A percentile compares a stretch with the other conserved stretches of the same genome.
phyloP scores from a whole-genome alignment of 2,888 invertebrate genomes.

The Philhelius pedissequus region DNA sequence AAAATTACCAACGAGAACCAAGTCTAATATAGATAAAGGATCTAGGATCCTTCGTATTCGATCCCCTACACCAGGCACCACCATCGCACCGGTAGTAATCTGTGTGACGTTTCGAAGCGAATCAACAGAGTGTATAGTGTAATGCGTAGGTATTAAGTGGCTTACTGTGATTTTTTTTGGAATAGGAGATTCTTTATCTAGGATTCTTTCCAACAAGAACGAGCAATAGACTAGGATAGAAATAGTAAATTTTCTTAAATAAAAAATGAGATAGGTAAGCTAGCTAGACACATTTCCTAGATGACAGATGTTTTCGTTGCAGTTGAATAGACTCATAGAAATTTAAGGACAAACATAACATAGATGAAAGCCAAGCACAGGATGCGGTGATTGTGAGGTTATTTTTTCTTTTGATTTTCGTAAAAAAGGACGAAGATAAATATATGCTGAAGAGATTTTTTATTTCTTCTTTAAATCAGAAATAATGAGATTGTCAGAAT shows the following conservation, averaged over 20 bases:
- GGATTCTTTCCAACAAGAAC: constrained; percentile 21
- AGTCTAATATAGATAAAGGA: constrained; percentile 41
- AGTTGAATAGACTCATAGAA: constrained; percentile 20
- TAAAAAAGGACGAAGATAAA: constrained; percentile 1
- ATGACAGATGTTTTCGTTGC: constrained; percentile 57
- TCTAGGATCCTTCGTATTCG: constrained; percentile 36
- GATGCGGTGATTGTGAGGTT: constrained; percentile 31
- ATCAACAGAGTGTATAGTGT: constrained; percentile 19
- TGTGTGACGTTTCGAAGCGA: constrained; percentile 33
- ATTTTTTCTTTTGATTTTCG: not conserved
- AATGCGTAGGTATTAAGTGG: constrained; percentile 65
- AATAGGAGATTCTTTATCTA: constrained; percentile 54
- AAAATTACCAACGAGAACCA: constrained; percentile 14
- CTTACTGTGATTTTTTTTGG: constrained; percentile 43
- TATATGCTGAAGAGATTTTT: not conserved
- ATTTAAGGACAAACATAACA: not conserved
- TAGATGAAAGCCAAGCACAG: constrained; percentile 37
- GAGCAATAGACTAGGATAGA: not conserved
- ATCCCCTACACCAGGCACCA: not conserved
- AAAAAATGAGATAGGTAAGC: not conserved
- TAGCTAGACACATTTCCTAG: not conserved
- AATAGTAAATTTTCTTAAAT: not conserved
- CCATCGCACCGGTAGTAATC: constrained; percentile 50
- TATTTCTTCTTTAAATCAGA: not conserved
- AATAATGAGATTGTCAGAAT: not conserved